A percentile compares a stretch with the other conserved stretches of the same genome.
Evolutionary conservation across 1,140 invertebrate genomes (phyloP).

Genomic region (Procambarus virginalis): DNA sequence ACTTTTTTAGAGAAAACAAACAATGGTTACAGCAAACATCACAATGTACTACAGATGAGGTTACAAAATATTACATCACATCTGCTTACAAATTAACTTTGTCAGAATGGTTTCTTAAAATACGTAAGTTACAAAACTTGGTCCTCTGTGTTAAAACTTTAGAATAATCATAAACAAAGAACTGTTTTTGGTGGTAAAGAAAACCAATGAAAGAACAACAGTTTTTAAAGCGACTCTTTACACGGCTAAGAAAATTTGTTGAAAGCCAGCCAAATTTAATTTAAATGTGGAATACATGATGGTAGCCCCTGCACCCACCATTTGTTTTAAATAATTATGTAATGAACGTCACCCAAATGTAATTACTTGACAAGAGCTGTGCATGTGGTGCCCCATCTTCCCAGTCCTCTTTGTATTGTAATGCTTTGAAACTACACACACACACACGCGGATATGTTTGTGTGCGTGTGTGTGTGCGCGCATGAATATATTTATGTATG

Average conservation of each 20-base stretch:
- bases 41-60: background rate
- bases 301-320: background rate
- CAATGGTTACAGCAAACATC: background rate
- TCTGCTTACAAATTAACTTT: background rate
- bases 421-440: too few species aligned
- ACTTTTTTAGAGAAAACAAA: background rate
- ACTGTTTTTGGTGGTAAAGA: background rate
- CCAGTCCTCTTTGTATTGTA: too few species aligned
- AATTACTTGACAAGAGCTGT: too few species aligned
- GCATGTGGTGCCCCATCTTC: too few species aligned
- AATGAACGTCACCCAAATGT: too few species aligned
- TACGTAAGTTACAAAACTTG: background rate
- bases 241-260: background rate
- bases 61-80: background rate
- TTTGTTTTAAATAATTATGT: too few species aligned
- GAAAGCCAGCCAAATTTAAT: background rate
- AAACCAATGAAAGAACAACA: background rate
- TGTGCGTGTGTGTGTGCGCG: too few species aligned
- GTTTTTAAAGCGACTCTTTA: too few species aligned
- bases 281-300: background rate
- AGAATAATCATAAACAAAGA: background rate
- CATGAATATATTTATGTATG: too few species aligned
- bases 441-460: too few species aligned
- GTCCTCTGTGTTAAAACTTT: background rate
- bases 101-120: background rate